Base-by-base conservation (phyloP, 2,888 invertebrate genomes). In the Eilema sororculum region DNA sequence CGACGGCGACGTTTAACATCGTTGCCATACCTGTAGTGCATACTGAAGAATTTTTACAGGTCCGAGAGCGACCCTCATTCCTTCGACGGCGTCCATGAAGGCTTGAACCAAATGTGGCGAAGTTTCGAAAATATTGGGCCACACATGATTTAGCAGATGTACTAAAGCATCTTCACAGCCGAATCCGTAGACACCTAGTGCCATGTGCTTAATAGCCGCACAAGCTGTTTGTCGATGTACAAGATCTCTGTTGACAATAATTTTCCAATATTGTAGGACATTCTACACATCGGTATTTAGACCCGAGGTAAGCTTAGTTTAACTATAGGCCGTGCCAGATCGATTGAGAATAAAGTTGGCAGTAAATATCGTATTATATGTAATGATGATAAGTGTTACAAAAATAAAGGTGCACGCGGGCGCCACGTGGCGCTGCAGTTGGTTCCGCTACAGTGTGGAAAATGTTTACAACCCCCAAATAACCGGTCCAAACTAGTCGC, bases 41-140 rank as follows among this genome's bases (percentile, higher is more conserved):
- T 99, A 99, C 89, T 99, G 99, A 75, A 99, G 95, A 81, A 99
- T 98, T 95, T 99, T 99, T 71, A 99, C 97, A 1, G 99, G 99
- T 8, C 99, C 99, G 58, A 99, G 96, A 0, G 99, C 99, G 6
- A 99, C 99, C 46, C 99, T 94, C 95, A 99, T 97, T 20, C 99
- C 99, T 91, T 99, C 99, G 8, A 99, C 98, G 6, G 99, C 98
- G 86, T 99, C 99, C 98, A 99, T 99, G 93, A 99, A 99, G 0
- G 99, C 99, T 94, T 99, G 99, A 30, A 99, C 99, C 78, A 99
- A 97, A 97, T 99, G 99, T 22, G 99, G 99, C 20, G 99, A 99
- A 0, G 99, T 99, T 95, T 99, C 99, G 89, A 99, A 99, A 81
- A 99, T 99, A 91, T 99, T 99, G 16, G 99, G 99, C 99, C 99